Evolutionary conservation across 2,113 vertebrate species (phyloP).

Genomic region (Chamaea fasciata): DNA sequence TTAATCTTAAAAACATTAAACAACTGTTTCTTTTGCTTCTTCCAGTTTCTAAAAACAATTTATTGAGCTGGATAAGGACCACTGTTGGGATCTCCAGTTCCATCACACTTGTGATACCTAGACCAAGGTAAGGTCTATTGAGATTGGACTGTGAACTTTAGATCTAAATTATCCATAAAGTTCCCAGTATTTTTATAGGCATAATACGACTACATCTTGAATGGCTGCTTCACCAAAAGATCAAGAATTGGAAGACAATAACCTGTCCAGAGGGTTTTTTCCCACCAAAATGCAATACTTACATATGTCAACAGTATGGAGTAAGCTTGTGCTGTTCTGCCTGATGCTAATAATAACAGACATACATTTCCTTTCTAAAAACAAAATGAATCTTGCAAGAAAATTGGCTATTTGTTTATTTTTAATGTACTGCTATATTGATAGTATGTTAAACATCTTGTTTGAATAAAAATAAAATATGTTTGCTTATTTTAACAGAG

Average conservation of each 20-base stretch:
- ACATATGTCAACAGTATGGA: accelerated
- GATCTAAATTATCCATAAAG: background rate
- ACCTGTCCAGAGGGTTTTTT: background rate
- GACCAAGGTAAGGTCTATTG: background rate
- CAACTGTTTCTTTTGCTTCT: background rate
- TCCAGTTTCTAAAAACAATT: background rate
- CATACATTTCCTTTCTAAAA: background rate
- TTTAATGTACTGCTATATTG: background rate
- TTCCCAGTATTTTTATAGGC: background rate
- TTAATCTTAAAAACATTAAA: background rate
- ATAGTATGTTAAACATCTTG: background rate
- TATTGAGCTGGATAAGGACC: background rate
- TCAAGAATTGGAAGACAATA: background rate
- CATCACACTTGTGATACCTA: background rate
- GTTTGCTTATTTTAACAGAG: background rate
- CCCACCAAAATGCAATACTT: background rate
- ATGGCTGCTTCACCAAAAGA: background rate
- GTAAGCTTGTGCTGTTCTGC: background rate
- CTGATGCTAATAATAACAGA: background rate
- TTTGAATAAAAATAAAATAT: background rate
- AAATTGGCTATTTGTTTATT: background rate
- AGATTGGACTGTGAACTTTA: background rate
- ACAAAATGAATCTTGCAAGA: background rate
- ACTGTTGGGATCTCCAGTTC: background rate
- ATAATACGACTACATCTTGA: background rate